Conservation (phyloP, 2,888 invertebrate genomes). For the Caenorhabditis becei region DNA sequence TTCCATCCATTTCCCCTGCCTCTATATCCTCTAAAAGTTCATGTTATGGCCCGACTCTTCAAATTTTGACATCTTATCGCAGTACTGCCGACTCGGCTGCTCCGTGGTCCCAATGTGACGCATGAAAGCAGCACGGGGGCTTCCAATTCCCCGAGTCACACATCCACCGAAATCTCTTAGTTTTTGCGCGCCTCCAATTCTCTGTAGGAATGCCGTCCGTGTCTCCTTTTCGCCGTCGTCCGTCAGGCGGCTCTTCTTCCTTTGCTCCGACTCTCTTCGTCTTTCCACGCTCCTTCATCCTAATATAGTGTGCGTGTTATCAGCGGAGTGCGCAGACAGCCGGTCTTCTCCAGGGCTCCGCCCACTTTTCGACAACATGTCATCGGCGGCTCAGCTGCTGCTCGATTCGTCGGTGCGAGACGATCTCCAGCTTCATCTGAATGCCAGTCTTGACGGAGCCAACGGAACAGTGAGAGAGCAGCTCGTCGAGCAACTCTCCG, state of each 20-base stretch:
- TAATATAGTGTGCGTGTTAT: constrained; percentile 21
- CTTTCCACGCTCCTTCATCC: constrained; percentile 9
- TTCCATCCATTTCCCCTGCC: not conserved
- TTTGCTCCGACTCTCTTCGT: constrained; percentile 6
- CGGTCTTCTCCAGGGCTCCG: constrained; percentile 38
- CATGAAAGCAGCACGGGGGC: constrained; percentile 6
- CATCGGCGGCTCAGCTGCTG: constrained; percentile 53
- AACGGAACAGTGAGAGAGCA: constrained; percentile 43
- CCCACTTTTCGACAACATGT: constrained; percentile 57
- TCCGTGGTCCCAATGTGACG: constrained; percentile 37
- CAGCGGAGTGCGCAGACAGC: constrained; percentile 47
- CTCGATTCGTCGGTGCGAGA: constrained; percentile 50
- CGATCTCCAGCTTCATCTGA: constrained; percentile 53
- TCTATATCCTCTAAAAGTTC: constrained; percentile 7
- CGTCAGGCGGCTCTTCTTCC: constrained; percentile 36
- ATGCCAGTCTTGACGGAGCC: constrained; percentile 42
- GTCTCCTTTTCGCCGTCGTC: constrained; percentile 29
- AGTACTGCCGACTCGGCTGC: constrained; percentile 9
- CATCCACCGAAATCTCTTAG: constrained; percentile 39
- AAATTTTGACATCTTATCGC: constrained; percentile 48
- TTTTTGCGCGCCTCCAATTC: constrained; percentile 41
- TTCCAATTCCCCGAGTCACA: constrained; percentile 47
- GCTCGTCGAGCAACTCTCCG: constrained; percentile 28
- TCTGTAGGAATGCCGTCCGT: constrained; percentile 54
- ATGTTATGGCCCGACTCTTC: constrained; percentile 19